These are phyloP conservation scores for Euura lappo DNA, from an alignment of 1,140 invertebrate species.

Conservation along the genomic window DNA sequence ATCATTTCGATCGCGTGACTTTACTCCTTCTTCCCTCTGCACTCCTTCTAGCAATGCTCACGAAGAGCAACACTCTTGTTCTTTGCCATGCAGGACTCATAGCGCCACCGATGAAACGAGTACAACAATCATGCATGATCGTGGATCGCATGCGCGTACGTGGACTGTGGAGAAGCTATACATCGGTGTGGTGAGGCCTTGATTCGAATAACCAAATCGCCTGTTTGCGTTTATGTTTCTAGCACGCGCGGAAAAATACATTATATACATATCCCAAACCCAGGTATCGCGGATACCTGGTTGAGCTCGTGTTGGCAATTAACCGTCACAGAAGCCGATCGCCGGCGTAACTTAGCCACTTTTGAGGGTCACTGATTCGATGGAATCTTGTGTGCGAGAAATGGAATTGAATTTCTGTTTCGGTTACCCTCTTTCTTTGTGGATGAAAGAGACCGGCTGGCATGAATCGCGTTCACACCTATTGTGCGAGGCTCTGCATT, in stretches of 20 bases:
- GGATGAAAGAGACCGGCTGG: background rate
- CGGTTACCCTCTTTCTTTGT: background rate
- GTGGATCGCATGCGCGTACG: background rate
- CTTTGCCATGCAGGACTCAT: background rate
- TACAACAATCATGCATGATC: background rate
- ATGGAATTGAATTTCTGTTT: background rate
- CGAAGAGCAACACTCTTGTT: background rate
- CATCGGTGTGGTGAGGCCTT: background rate
- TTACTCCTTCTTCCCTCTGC: slow-evolving; percentile 9
- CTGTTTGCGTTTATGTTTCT: slow-evolving; percentile 5
- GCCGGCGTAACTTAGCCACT: no score
- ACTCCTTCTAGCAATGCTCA: background rate
- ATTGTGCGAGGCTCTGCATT: background rate
- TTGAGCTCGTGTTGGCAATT: no score
- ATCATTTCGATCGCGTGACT: slow-evolving; percentile 46
- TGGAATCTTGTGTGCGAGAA: background rate
- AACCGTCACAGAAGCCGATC: no score
- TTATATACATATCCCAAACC: background rate
- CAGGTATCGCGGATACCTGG: no score
- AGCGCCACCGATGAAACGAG: background rate
- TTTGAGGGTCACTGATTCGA: no score
- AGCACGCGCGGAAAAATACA: background rate
- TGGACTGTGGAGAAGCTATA: background rate
- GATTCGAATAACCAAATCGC: background rate
- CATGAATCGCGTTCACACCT: background rate